These are phyloP conservation scores for Trichoplusia ni DNA, from an alignment of 1,140 invertebrate species.

Conservation along the genomic window DNA sequence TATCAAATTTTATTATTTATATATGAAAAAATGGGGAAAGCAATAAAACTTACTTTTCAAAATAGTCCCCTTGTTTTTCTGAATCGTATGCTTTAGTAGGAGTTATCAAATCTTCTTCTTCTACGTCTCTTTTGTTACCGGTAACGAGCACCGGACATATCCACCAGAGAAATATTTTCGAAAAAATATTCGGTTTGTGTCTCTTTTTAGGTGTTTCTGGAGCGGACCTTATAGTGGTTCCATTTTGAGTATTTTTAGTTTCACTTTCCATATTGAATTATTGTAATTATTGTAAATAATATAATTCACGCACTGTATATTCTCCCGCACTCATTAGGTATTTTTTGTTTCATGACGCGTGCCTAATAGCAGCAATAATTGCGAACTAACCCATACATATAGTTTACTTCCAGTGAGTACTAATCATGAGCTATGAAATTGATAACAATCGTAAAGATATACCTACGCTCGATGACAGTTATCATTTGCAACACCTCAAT, in stretches of 20 bases:
- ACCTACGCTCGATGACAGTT: no score
- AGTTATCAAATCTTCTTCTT: constrained; percentile 59
- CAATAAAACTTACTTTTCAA: constrained; percentile 69
- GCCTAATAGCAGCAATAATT: no score
- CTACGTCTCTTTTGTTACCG: constrained; percentile 60
- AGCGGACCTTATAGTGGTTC: neutral
- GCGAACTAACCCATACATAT: no score
- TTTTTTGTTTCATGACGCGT: no score
- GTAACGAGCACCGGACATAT: constrained; percentile 54
- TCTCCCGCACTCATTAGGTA: neutral
- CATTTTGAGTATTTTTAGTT: neutral
- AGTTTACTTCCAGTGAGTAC: no score
- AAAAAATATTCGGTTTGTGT: constrained; percentile 55
- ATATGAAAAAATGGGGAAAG: no score
- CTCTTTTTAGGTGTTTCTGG: constrained; percentile 39
- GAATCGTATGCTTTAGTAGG: constrained; percentile 59
- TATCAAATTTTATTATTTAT: no score
- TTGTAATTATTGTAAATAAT: neutral
- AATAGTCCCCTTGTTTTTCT: constrained; percentile 54
- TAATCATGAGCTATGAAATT: no score
- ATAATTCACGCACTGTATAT: neutral
- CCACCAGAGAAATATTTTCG: constrained; percentile 64
- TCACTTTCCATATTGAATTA: constrained; percentile 12
- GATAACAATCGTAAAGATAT: no score
- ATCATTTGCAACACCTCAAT: no score